phyloP scores from a whole-genome alignment of 1,140 invertebrate species.

The Heliconius himera region DNA sequence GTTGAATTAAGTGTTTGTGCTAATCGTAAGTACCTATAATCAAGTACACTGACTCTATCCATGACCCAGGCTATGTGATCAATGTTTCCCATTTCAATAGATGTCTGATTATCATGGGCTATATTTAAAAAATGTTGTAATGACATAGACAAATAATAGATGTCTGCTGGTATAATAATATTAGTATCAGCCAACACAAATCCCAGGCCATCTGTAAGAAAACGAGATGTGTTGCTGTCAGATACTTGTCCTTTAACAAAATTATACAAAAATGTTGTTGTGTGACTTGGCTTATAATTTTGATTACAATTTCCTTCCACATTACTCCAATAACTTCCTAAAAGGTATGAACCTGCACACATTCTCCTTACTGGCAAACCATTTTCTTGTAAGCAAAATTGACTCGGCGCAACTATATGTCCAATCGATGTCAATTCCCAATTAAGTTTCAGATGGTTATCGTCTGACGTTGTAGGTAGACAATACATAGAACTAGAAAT shows the following conservation, averaged over 20 bases:
- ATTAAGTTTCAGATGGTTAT: constrained; percentile 54
- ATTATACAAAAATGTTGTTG: constrained; percentile 72
- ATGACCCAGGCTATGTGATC: constrained; percentile 77
- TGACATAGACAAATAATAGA: constrained; percentile 81
- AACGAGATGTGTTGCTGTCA: constrained; percentile 56
- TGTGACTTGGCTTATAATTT: constrained; percentile 65
- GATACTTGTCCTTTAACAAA: constrained; percentile 64
- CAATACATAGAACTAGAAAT: constrained; percentile 73
- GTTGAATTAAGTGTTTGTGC: constrained; percentile 81
- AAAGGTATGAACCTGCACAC: constrained; percentile 74
- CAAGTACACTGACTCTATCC: constrained; percentile 75
- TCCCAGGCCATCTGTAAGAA: constrained; percentile 66
- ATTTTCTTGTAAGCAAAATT: constrained; percentile 79
- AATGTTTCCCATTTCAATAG: constrained; percentile 69
- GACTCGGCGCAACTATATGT: constrained; percentile 69
- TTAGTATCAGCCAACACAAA: constrained; percentile 61
- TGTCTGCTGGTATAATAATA: constrained; percentile 78
- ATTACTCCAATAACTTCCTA: constrained; percentile 71
- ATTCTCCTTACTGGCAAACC: constrained; percentile 75
- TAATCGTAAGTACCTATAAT: constrained; percentile 69
- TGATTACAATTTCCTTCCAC: constrained; percentile 71
- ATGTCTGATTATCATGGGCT: constrained; percentile 55
- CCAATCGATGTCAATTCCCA: constrained; percentile 75
- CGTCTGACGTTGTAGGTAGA: constrained; percentile 59
- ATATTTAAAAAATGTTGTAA: constrained; percentile 65